A percentile compares a stretch with the other conserved stretches of the same genome.
These are phyloP conservation scores for Pseudocheirus occidentalis DNA, from an alignment of 2,797 vertebrate genomes.

Conservation along the genomic window DNA sequence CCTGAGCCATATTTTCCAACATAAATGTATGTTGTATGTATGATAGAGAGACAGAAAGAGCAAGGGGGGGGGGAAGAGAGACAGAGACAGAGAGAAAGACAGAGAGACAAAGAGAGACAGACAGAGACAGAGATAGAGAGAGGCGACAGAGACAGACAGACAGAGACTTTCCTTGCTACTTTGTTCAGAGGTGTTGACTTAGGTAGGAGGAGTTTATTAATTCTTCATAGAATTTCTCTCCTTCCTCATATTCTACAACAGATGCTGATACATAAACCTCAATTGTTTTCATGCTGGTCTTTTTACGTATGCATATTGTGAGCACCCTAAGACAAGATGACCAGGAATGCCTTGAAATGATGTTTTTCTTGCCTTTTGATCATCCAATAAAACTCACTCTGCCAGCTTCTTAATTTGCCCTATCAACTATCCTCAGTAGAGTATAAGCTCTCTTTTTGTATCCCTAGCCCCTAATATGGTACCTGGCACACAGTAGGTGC, in stretches of 20 bases:
- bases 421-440: background rate
- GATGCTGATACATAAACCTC: background rate
- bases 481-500: background rate
- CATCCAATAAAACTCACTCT: too few species aligned
- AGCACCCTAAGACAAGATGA: background rate
- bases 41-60: too few species aligned
- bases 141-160: too few species aligned
- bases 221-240: background rate
- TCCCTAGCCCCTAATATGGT: background rate
- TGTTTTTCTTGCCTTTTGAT: too few species aligned
- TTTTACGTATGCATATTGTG: background rate
- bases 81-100: too few species aligned
- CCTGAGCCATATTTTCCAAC: background rate
- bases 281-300: background rate
- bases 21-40: background rate
- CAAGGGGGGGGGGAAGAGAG: too few species aligned
- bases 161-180: background rate
- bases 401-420: background rate
- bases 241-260: background rate
- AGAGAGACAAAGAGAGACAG: background rate
- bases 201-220: background rate
- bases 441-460: background rate
- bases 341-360: background rate
- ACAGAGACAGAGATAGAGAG: too few species aligned
- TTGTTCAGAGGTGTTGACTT: background rate